These are phyloP conservation scores for Oligia fasciuncula DNA, from an alignment of 2,888 invertebrate species.

Conservation along the genomic window DNA sequence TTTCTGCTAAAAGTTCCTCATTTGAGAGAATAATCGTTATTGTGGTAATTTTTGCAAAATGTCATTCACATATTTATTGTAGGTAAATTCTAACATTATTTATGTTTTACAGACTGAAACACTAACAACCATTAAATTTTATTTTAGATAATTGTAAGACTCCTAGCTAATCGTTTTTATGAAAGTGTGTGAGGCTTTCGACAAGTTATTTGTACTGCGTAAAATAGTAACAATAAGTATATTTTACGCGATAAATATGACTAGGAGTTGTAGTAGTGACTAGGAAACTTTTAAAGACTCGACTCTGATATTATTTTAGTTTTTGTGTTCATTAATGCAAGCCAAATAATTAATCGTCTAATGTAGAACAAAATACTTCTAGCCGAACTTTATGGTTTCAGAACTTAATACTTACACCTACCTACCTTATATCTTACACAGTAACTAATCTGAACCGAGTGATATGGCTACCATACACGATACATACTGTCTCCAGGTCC, in stretches of 20 bases:
- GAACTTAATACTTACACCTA: no score
- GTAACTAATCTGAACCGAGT: background rate
- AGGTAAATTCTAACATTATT: conserved; percentile 55
- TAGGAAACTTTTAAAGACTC: conserved; percentile 60
- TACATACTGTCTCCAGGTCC: background rate
- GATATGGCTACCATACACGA: background rate
- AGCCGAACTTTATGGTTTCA: background rate
- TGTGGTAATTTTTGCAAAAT: conserved; percentile 18
- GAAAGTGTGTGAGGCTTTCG: conserved; percentile 21
- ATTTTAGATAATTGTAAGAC: conserved; percentile 48
- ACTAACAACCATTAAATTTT: conserved; percentile 70
- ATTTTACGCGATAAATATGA: conserved; percentile 33
- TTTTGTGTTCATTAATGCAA: conserved; percentile 73
- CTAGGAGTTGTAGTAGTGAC: conserved; percentile 47
- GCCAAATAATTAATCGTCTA: conserved; percentile 68
- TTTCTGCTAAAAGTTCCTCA: conserved; percentile 19
- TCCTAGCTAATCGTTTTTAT: conserved; percentile 22
- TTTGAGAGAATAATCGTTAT: conserved; percentile 23
- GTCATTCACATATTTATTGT: conserved; percentile 48
- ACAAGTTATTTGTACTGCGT: conserved; percentile 25
- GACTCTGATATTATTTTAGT: conserved; percentile 41
- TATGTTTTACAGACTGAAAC: conserved; percentile 80
- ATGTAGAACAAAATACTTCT: conserved; percentile 54
- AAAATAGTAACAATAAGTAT: conserved; percentile 35
- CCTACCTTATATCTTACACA: no score